phyloP scores from a whole-genome alignment of 2,113 vertebrate genomes.

The Dicentrarchus labrax region DNA sequence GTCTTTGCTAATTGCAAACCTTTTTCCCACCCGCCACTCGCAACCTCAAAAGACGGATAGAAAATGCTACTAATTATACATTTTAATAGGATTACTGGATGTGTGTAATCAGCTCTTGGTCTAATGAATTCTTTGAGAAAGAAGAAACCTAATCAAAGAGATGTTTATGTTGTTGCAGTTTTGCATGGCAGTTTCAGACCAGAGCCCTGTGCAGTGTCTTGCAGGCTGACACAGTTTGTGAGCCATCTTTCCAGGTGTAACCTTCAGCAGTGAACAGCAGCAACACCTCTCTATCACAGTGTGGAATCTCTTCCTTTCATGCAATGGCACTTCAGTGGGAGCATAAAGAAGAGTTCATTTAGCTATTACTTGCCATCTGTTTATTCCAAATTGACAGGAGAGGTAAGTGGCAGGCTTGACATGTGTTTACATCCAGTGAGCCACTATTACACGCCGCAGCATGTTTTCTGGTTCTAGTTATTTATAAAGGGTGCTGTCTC shows the following conservation, averaged over 20 bases:
- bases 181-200: conserved; percentile 39
- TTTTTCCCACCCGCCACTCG: conserved; percentile 52
- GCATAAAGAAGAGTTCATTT: not conserved
- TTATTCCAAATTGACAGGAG: conserved; percentile 1
- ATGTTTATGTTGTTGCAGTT: conserved; percentile 49
- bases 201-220: conserved; percentile 12
- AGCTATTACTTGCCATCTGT: conserved; percentile 28
- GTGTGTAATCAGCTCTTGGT: conserved; percentile 71
- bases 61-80: conserved; percentile 73
- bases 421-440: conserved; percentile 1
- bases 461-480: conserved; percentile 6
- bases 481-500: conserved; percentile 18
- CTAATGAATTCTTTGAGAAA: conserved; percentile 73
- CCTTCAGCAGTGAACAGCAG: conserved; percentile 24
- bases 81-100: conserved; percentile 81
- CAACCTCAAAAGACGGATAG: conserved; percentile 54
- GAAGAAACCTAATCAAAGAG: conserved; percentile 68
- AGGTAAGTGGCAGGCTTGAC: not conserved
- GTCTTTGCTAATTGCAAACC: conserved; percentile 66
- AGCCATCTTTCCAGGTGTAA: conserved; percentile 36
- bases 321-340: not conserved
- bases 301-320: not conserved
- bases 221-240: conserved; percentile 18
- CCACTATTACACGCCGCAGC: not conserved
- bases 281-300: not conserved